Evolutionary conservation across 2,888 invertebrate genomes (phyloP), one percentile per base, ranked within the genome.

Genomic region (Orchesella flavescens): DNA sequence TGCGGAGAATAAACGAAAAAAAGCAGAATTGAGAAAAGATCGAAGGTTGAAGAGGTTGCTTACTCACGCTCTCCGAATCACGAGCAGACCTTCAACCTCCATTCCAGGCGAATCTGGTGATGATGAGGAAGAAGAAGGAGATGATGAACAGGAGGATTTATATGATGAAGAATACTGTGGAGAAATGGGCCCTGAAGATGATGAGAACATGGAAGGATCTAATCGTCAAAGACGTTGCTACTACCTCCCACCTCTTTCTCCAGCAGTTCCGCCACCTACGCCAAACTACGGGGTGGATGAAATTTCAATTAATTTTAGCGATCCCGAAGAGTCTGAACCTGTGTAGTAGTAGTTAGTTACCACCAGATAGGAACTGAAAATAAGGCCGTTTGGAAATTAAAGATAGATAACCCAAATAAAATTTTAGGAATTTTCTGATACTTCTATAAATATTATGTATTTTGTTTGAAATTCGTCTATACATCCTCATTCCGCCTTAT

Each of bases 261-360:
- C 78, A 4, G 44, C 12, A 19, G 71, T 71, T n/a, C 78, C 78
- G 15, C 78, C 78, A 63, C 78, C 78, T 12, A 78, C 78, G 10
- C 78, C 78, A 4, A 34, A 73, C 12, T 21, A 34, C 15, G 17
- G 46, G 23, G 24, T 34, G 34, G 34, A 34, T 34, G 34, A 34
- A 34, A 34, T 34, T 34, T 2, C 34, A 34, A 2, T 34, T 7
- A 7, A 4, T 34, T 34, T 7, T 4, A 49, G 15, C 43, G 57
- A 71, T 43, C 55, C 5, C 1, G 66, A 66, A 3, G 66, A 21
- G 5, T 43, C 21, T 7, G 19, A 73, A 2, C 13, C 17, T n/a
- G 12, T n/a, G 9, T 17, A 61, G 17, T 13, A 10, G 12, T 21
- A 5, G 61, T n/a, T n/a, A n/a, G n/a, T n/a, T n/a, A n/a, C n/a